Base-by-base conservation (phyloP, 2,797 vertebrate species). In the Sebastes variabilis region DNA sequence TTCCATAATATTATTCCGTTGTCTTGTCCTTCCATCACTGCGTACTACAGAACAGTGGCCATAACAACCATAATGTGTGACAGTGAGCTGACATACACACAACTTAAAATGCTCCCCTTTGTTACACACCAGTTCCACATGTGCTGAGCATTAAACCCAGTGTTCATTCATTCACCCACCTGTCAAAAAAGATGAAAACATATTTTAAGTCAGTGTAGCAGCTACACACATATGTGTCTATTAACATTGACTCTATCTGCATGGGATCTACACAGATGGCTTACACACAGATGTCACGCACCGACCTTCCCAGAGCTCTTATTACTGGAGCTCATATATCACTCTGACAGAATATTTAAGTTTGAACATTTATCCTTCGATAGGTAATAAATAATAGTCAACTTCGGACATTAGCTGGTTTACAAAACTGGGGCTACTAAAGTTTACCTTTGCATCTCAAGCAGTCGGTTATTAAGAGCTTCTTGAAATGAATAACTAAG, bases 311-410 rank as follows among this genome's bases (percentile, higher is more conserved):
- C 77, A 79, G 32, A 84, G 79, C 77, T 92, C 85, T 79, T 84
- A 83, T 92, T 91, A 83, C 92, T 62, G 30, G 30, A 52, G 38
- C 72, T 81, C 86, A 86, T 93, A 84, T 74, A 89, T 93, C 89
- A 93, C 81, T 49, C 67, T 88, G 91, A 88, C 88, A 86, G 73
- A 80, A 85, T 87, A 87, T 91, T 88, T 87, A 86, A 76, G 82
- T 87, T 79, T 81, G n/a, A 80, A 79, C 87, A 75, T 87, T 81
- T 54, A 76, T 89, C 80, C 76, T 84, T 87, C 67, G 22, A 71
- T 84, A 69, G 71, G 79, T 75, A 29, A 84, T 89, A 82, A 65
- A 85, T 88, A 82, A 81, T 54, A 58, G 38, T 52, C 62, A 38
- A 62, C 77, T 73, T 87, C 68, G 70, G 84, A 80, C 88, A 80